phyloP scores from a whole-genome alignment of 2,888 invertebrate species.

The Diarsia dahlii region DNA sequence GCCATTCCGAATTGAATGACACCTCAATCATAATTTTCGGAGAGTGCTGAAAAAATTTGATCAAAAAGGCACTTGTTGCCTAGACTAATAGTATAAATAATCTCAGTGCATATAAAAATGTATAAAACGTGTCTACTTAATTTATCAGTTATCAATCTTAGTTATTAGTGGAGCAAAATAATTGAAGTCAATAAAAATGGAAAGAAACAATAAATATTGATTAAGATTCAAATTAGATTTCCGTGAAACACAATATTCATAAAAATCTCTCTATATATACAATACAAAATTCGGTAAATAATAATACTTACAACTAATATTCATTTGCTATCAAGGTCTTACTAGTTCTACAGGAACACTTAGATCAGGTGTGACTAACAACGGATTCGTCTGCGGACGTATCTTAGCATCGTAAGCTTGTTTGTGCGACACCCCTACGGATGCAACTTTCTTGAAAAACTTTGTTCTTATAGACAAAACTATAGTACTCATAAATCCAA shows the following conservation, averaged over 20 bases:
- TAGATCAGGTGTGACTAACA: constrained; percentile 80
- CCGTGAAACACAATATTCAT: constrained; percentile 34
- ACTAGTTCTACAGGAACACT: constrained; percentile 82
- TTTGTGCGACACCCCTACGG: constrained; percentile 63
- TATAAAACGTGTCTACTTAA: constrained; percentile 37
- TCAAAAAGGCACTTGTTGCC: no score
- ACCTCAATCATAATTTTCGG: no score
- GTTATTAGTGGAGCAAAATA: constrained; percentile 38
- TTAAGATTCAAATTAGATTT: constrained; percentile 42
- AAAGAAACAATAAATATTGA: constrained; percentile 39
- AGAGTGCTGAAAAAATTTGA: no score
- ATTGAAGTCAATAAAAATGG: constrained; percentile 32
- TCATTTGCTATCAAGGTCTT: constrained; percentile 79
- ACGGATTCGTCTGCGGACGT: constrained; percentile 73
- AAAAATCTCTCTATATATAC: constrained; percentile 68
- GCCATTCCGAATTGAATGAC: no score
- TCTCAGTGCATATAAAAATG: constrained; percentile 40
- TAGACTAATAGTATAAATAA: constrained; percentile 14
- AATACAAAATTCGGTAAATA: constrained; percentile 53
- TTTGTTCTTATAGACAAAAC: constrained; percentile 78
- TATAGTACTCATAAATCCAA: constrained; percentile 90
- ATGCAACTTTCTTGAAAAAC: constrained; percentile 69
- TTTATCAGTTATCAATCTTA: constrained; percentile 30
- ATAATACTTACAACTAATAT: constrained; percentile 49
- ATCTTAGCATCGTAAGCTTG: constrained; percentile 66